Base-by-base conservation (phyloP, 1,140 invertebrate genomes). In the Paramacrobiotus metropolitanus region DNA sequence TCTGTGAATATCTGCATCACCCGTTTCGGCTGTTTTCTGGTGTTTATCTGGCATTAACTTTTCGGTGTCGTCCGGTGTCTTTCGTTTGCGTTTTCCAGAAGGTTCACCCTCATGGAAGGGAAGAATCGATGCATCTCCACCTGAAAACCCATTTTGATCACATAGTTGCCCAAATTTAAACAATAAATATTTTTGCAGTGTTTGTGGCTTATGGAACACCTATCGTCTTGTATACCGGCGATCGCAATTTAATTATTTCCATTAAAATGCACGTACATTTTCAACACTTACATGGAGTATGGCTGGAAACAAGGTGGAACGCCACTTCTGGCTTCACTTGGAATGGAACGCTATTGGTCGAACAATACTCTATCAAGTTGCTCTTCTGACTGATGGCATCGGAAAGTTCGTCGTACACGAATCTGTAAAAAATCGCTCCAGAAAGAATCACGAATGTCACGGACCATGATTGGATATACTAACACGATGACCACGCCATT, bases 71-170 rank as follows among this genome's bases (percentile, higher is more conserved):
- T 55, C 48, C 4, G 9, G 15, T 55, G 15, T 55, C 48, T 55
- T 55, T 55, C 48, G 48, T 55, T 55, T 55, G 15, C 24, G 15
- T 9, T 20, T 55, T 24, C 15, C 48, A 20, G 9, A 4, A 15
- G 15, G 15, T 15, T 55, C 48, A 20, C 28, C 48, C 15, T 15
- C 15, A 4, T 15, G 15, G 15, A 55, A 15, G 9, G 78, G 75
- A 72, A 88, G 81, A 67, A 93, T 91, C n/a, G 85, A 83, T 24
- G 87, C 89, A 80, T 95, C 91, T 0, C 91, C 91, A 76, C 73
- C 73, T 74, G 29, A 18, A 64, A 65, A 62, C 45, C 30, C 59
- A 62, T 29, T 2, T 29, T 60, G 18, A 2, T 4, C 21, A 30
- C 29, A 60, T 15, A 31, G 28, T 20, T 60, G 62, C 21, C 30